Percentiles rank a stretch among this genome's conserved stretches.
Conservation (phyloP, 2,113 vertebrate species). For the Eulemur macaco region DNA sequence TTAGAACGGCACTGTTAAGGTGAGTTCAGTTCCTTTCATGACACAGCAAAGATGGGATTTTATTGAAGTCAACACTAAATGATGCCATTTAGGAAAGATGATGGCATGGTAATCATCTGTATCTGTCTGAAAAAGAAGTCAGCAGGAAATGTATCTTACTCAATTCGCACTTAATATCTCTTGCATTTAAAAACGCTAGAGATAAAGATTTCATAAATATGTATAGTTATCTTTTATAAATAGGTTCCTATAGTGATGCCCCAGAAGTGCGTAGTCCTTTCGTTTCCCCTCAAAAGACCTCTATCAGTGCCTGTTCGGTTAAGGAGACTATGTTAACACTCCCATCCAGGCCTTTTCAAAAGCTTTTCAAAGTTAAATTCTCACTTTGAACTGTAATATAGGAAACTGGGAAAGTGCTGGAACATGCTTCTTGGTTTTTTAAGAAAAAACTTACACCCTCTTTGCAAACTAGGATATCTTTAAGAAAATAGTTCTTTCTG, state of each 20-base stretch:
- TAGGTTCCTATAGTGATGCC: slow-evolving; percentile 54
- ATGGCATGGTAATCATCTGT: slow-evolving; percentile 50
- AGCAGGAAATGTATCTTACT: slow-evolving; percentile 55
- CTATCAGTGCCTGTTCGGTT: slow-evolving; percentile 5
- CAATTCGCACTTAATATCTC: slow-evolving; percentile 43
- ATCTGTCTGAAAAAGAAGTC: slow-evolving; percentile 51
- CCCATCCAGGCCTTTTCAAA: slow-evolving; percentile 44
- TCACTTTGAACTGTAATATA: slow-evolving; percentile 38
- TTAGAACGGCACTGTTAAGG: slow-evolving; percentile 53
- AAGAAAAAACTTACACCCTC: slow-evolving; percentile 37
- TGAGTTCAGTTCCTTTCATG: slow-evolving; percentile 59
- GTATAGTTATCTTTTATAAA: slow-evolving; percentile 62
- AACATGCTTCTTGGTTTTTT: slow-evolving; percentile 41
- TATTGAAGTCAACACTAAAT: slow-evolving; percentile 57
- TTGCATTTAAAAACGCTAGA: slow-evolving; percentile 39
- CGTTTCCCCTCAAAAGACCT: slow-evolving; percentile 57
- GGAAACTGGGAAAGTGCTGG: slow-evolving; percentile 34
- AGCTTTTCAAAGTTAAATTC: slow-evolving; percentile 60
- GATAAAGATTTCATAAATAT: slow-evolving; percentile 54
- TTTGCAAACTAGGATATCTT: slow-evolving; percentile 37
- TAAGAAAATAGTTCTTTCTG: slow-evolving; percentile 39
- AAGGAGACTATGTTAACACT: slow-evolving; percentile 24
- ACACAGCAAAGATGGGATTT: slow-evolving; percentile 41
- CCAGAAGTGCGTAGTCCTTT: slow-evolving; percentile 39
- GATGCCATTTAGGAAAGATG: slow-evolving; percentile 53